Percentiles rank a stretch among this genome's conserved stretches.
Conservation (phyloP, 2,888 invertebrate genomes). For the Drosophila quinaria region DNA sequence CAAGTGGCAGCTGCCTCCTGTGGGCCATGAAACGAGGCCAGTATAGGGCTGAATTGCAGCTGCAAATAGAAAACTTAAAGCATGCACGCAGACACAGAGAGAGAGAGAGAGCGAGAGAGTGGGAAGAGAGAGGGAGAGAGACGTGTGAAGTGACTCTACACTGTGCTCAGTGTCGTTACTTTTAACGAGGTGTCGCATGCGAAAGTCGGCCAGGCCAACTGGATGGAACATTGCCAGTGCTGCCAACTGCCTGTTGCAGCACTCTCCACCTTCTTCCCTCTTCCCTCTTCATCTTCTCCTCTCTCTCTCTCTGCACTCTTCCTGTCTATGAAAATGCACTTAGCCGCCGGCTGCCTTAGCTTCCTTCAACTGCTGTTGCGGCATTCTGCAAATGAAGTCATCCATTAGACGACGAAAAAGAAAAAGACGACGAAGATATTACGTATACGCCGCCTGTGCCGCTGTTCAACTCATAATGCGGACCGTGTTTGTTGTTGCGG, state of each 20-base stretch:
- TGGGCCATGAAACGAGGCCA: conserved; percentile 69
- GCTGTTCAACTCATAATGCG: conserved; percentile 50
- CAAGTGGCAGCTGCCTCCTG: conserved; percentile 64
- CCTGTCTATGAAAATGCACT: conserved; percentile 73
- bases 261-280: background rate
- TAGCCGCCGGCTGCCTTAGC: conserved; percentile 59
- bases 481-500: conserved; percentile 60
- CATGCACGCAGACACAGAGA: conserved; percentile 10
- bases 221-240: conserved; percentile 18
- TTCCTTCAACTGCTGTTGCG: conserved; percentile 50
- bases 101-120: background rate
- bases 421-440: conserved; percentile 22
- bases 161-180: conserved; percentile 72
- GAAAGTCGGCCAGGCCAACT: conserved; percentile 61
- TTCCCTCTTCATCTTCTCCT: background rate
- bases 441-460: conserved; percentile 61
- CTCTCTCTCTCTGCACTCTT: conserved; percentile 1
- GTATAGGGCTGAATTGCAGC: conserved; percentile 29
- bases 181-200: conserved; percentile 80
- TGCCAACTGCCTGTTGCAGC: conserved; percentile 72
- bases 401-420: conserved; percentile 65
- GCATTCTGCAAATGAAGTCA: conserved; percentile 81
- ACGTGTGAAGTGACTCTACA: conserved; percentile 40
- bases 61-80: conserved; percentile 61
- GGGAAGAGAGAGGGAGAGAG: conserved; percentile 1